Conservation (phyloP, 2,113 vertebrate species). For the Smithornis capensis region DNA sequence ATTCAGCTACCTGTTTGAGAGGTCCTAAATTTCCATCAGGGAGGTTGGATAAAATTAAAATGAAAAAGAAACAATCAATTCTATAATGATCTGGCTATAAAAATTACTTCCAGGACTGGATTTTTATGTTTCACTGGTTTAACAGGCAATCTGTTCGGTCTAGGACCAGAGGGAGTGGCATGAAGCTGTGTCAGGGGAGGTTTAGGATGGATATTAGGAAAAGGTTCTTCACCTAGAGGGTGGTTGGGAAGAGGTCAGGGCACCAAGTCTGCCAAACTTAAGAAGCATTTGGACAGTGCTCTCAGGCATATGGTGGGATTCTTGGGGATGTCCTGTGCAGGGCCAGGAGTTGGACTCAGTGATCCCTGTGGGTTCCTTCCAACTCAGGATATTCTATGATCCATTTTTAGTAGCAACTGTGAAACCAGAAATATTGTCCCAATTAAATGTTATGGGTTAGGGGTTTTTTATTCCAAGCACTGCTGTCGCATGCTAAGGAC, state of each 20-base stretch:
- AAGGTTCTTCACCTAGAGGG: fast-evolving
- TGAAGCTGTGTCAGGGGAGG: background rate
- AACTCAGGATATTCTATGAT: background rate
- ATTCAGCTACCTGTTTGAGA: background rate
- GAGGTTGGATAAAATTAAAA: background rate
- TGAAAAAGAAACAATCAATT: background rate
- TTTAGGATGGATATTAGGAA: background rate
- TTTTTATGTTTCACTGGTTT: background rate
- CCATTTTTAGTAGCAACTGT: background rate
- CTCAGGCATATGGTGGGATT: background rate
- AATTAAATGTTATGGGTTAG: background rate
- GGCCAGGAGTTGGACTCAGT: background rate
- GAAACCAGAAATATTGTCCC: background rate
- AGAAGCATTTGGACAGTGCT: background rate
- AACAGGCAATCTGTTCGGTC: background rate
- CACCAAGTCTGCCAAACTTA: background rate
- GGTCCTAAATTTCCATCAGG: background rate
- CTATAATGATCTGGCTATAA: background rate
- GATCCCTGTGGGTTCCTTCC: background rate
- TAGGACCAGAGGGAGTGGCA: background rate
- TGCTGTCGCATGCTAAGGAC: background rate
- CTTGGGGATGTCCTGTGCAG: background rate
- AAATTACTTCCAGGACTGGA: background rate
- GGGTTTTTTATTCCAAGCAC: background rate
- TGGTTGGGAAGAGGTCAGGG: background rate